Base-by-base conservation (phyloP, 2,797 vertebrate species). In the Gastrophryne carolinensis region DNA sequence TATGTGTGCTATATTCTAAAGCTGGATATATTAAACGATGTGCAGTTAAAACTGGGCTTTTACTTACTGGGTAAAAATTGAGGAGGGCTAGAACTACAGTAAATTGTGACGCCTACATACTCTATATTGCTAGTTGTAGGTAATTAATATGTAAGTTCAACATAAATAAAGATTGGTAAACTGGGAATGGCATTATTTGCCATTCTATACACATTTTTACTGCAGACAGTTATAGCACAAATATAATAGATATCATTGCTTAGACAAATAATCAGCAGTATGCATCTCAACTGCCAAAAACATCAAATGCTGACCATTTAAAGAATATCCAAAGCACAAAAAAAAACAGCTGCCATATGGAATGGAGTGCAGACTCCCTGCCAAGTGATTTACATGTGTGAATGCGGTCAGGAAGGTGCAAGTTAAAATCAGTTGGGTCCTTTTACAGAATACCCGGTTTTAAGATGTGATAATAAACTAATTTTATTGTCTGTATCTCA, bases 391-490 rank as follows among this genome's bases (percentile, higher is more conserved):
- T 65, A 15, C 44, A 65, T 50, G 62, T 50, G 62, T 23, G 62
- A 34, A 44, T 50, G 62, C 32, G 62, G 62, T 65, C 44, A 50
- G 44, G 29, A 34, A 50, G 62, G 62, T 50, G 62, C 21, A 44
- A 65, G 62, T 65, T 65, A 44, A 50, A 65, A 65, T 44, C 62
- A 65, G 62, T 65, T 27, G 62, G 62, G 62, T 65, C 62, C 44
- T 44, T 65, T 65, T 65, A 65, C 50, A 29, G 62, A 65, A 65
- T 49, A 65, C 62, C 62, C 47, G 21, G 11, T 50, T 64, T 65
- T 65, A 65, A 65, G 62, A 65, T 65, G 62, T 65, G 62, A 65
- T 65, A 65, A 65, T 65, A 65, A 47, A 65, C 62, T 39, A n/a
- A 27, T 65, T 65, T 65, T 65, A 65, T 47, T 50, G 49, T 65